Evolutionary conservation across 2,797 vertebrate genomes (phyloP).

Genomic region (Rhabdophis nuchalis): DNA sequence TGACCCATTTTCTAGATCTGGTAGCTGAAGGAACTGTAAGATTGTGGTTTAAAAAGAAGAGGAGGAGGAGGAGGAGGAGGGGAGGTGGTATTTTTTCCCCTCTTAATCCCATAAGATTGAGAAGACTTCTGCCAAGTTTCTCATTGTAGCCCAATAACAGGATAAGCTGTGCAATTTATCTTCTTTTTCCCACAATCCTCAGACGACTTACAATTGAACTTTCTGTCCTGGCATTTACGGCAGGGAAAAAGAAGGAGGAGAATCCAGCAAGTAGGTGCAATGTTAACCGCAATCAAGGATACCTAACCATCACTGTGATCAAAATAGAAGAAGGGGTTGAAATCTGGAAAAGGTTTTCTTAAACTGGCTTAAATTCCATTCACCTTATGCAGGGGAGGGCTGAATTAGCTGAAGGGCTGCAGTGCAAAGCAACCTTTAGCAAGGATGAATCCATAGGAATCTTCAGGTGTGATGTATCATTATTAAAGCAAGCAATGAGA

Average conservation of each 20-base stretch:
- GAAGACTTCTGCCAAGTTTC: background rate
- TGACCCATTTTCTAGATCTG: background rate
- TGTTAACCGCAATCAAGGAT: background rate
- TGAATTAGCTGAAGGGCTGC: background rate
- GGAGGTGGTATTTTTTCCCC: background rate
- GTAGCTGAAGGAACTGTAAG: background rate
- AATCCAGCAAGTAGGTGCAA: background rate
- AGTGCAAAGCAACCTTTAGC: background rate
- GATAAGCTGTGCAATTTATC: background rate
- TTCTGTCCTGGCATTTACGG: background rate
- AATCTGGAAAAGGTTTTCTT: background rate
- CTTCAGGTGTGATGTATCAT: background rate
- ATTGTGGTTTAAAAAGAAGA: background rate
- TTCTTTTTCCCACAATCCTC: background rate
- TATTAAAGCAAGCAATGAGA: background rate
- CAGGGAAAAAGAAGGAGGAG: background rate
- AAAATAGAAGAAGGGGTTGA: background rate
- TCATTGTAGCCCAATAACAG: background rate
- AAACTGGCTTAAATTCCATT: background rate
- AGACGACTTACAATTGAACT: background rate
- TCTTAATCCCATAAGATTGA: background rate
- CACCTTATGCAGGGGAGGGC: background rate
- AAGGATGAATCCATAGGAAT: background rate
- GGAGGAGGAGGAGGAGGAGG: no score
- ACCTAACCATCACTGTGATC: background rate